Percentiles rank a stretch among this genome's conserved stretches.
Conservation (phyloP, 1,140 invertebrate genomes). For the Eumaeus atala region DNA sequence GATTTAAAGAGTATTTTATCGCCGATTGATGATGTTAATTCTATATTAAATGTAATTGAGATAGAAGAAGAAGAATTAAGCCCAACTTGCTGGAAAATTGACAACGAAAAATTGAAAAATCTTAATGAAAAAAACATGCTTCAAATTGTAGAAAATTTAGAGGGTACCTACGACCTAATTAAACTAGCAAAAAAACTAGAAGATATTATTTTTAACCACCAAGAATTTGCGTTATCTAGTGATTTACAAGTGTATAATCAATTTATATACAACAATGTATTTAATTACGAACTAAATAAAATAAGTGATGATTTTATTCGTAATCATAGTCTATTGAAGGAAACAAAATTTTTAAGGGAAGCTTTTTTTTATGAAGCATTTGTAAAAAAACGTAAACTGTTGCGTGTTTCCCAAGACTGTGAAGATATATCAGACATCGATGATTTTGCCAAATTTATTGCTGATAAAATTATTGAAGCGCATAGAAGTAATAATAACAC, state of each 20-base stretch:
- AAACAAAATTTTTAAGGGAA: conserved; percentile 9
- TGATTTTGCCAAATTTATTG: conserved; percentile 1
- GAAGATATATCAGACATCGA: not conserved
- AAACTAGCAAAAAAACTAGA: conserved; percentile 8
- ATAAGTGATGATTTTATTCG: conserved; percentile 5
- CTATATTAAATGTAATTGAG: not conserved
- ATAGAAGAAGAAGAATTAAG: not conserved
- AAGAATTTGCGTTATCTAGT: conserved; percentile 1
- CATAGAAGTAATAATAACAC: not conserved
- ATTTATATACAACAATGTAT: not conserved
- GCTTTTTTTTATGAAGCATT: conserved; percentile 9
- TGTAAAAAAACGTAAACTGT: not conserved
- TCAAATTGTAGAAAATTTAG: not conserved
- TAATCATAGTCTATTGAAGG: not conserved
- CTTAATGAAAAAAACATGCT: not conserved
- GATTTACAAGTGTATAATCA: not conserved
- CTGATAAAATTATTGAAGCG: not conserved
- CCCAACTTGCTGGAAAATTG: conserved; percentile 7
- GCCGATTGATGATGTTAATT: not conserved
- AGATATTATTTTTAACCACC: conserved; percentile 1
- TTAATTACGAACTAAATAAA: not conserved
- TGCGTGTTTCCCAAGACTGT: not conserved
- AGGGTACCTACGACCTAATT: conserved; percentile 1
- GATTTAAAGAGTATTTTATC: not conserved
- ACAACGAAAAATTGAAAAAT: no score